Percentiles rank a stretch among this genome's conserved stretches.
Conservation (phyloP, 2,888 invertebrate species). For the Himalopsyche anomala region DNA sequence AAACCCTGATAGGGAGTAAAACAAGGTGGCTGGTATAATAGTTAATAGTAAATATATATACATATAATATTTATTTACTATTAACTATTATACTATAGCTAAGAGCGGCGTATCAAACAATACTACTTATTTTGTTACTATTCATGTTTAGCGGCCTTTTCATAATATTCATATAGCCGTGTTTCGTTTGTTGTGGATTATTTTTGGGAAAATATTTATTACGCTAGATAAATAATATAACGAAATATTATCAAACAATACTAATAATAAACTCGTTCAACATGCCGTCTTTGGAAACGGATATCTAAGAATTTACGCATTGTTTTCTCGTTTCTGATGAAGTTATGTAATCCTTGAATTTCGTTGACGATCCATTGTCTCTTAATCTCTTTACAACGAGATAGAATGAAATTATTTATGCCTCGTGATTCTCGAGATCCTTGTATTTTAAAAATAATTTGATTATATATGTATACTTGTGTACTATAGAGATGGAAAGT, state of each 20-base stretch:
- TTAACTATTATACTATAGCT: no score
- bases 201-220: no score
- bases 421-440: neutral
- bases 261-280: neutral
- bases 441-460: neutral
- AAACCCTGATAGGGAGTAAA: no score
- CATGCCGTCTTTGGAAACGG: neutral
- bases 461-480: neutral
- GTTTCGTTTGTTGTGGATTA: no score
- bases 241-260: neutral
- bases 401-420: neutral
- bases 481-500: neutral
- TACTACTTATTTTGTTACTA: no score
- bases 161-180: no score
- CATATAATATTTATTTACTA: no score
- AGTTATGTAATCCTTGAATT: conserved; percentile 9
- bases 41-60: no score
- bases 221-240: no score
- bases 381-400: conserved; percentile 2
- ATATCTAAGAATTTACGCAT: neutral
- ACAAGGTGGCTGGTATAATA: no score
- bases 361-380: conserved; percentile 17
- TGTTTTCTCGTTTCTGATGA: neutral
- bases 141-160: no score
- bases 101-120: no score